Base-by-base conservation (phyloP, 1,140 invertebrate species). In the Frieseomelitta varia region DNA sequence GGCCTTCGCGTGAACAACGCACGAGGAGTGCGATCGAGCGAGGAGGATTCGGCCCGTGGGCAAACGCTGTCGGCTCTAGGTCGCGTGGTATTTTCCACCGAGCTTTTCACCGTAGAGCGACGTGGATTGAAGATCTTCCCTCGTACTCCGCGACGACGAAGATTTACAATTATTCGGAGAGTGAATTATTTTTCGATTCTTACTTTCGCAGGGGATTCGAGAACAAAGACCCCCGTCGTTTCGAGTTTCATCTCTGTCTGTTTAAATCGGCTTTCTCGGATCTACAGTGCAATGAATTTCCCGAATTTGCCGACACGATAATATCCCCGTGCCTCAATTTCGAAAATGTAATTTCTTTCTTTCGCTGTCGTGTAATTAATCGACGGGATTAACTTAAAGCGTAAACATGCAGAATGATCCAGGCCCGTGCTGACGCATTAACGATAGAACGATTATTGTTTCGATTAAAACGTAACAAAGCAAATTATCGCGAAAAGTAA, bases 401-500 rank as follows among this genome's bases (percentile, higher is more conserved):
- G 34, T 68, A 19, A 53, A 78, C 39, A 51, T 51, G 11, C 34
- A 30, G 56, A 3, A 27, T 24, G 24, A 55, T 53, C 55, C 17
- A 10, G 19, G 39, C 39, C 19, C 14, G 8, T 4, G 51, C 14
- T 15, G 19, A 14, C 27, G 8, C 3, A 68, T 68, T 51, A 78
- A 71, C n/a, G 34, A 14, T 8, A 47, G 39, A 47, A 14, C 53
- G 19, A 47, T 83, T 56, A 17, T 30, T 27, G 19, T 15, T n/a
- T 19, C 24, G 19, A 78, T 67, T 56, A 30, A n/a, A 51, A 39
- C 19, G 27, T 79, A 78, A 71, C 76, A 34, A 76, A 51, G 55
- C 53, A 39, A 51, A 69, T 84, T 53, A 84, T 72, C 15, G 24
- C 17, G n/a, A 34, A n/a, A 77, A 56, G 27, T 63, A 79, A 84